These are phyloP conservation scores for Harpagoxenus sublaevis DNA, from an alignment of 2,888 invertebrate species.

Conservation along the genomic window DNA sequence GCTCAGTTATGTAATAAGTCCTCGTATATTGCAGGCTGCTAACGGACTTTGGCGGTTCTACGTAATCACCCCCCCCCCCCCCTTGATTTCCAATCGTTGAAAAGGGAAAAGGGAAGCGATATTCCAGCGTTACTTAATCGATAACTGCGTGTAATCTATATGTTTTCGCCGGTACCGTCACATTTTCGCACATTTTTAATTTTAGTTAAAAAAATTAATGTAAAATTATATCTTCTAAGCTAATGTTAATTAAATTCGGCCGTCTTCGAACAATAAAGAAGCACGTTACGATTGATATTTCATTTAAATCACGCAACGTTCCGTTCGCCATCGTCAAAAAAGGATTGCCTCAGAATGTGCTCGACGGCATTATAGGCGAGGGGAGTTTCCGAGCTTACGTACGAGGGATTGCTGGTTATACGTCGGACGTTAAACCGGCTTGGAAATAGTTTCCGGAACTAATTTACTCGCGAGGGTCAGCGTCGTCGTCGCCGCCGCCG, in stretches of 20 bases:
- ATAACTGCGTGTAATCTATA: slow-evolving; percentile 22
- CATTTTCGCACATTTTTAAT: background rate
- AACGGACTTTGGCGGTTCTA: slow-evolving; percentile 67
- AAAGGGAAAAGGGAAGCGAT: slow-evolving; percentile 13
- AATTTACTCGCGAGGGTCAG: slow-evolving; percentile 74
- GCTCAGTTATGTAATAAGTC: slow-evolving; percentile 79
- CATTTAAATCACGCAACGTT: slow-evolving; percentile 78
- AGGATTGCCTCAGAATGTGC: slow-evolving; percentile 48
- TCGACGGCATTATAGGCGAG: slow-evolving; percentile 15
- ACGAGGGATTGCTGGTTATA: slow-evolving; percentile 69
- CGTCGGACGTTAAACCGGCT: slow-evolving; percentile 78
- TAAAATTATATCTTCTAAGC: too few species aligned
- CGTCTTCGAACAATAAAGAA: background rate
- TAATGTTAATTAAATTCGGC: background rate
- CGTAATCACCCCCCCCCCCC: slow-evolving; percentile 56
- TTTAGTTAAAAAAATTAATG: background rate
- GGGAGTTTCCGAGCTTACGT: slow-evolving; percentile 49
- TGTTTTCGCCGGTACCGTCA: too few species aligned
- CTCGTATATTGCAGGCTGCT: slow-evolving; percentile 67
- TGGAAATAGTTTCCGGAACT: slow-evolving; percentile 81
- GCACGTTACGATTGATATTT: slow-evolving; percentile 72
- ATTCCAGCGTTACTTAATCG: slow-evolving; percentile 45
- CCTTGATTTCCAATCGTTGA: slow-evolving; percentile 67
- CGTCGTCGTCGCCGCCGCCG: slow-evolving; percentile 36
- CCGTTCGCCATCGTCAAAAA: slow-evolving; percentile 74